Conservation (phyloP, 2,888 invertebrate species). For the Mylabris sibirica region DNA sequence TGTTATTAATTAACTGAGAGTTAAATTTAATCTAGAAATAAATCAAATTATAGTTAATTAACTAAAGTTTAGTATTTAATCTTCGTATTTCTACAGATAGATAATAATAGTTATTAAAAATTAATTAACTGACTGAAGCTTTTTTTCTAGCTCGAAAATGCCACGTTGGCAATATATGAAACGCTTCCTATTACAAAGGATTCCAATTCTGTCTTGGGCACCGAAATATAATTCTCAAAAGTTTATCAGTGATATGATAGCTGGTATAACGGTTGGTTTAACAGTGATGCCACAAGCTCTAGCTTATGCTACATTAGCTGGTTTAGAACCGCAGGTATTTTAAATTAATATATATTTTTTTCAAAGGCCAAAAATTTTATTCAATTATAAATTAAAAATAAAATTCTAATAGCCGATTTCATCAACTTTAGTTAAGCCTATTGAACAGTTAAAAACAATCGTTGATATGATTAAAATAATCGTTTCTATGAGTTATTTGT, state of each 20-base stretch:
- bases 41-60: not conserved
- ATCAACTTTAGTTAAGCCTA: too few species aligned
- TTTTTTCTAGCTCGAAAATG: not conserved
- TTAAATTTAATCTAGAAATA: not conserved
- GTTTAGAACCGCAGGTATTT: slow-evolving; percentile 81
- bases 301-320: slow-evolving; percentile 90
- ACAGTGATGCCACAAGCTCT: slow-evolving; percentile 93
- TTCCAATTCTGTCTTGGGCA: slow-evolving; percentile 78
- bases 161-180: not conserved
- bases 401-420: too few species aligned
- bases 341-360: slow-evolving; percentile 18
- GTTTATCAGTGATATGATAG: slow-evolving; percentile 84
- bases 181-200: slow-evolving; percentile 56
- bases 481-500: too few species aligned
- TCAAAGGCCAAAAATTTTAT: too few species aligned
- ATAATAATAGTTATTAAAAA: too few species aligned
- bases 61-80: too few species aligned
- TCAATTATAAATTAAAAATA: too few species aligned
- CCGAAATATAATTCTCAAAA: slow-evolving; percentile 78
- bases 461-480: too few species aligned
- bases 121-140: not conserved
- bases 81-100: too few species aligned
- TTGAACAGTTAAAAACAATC: too few species aligned
- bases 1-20: too few species aligned
- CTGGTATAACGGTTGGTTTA: slow-evolving; percentile 90